Evolutionary conservation across 2,113 vertebrate species (phyloP), one percentile per base, ranked within the genome.

Genomic region (Gila orcuttii): DNA sequence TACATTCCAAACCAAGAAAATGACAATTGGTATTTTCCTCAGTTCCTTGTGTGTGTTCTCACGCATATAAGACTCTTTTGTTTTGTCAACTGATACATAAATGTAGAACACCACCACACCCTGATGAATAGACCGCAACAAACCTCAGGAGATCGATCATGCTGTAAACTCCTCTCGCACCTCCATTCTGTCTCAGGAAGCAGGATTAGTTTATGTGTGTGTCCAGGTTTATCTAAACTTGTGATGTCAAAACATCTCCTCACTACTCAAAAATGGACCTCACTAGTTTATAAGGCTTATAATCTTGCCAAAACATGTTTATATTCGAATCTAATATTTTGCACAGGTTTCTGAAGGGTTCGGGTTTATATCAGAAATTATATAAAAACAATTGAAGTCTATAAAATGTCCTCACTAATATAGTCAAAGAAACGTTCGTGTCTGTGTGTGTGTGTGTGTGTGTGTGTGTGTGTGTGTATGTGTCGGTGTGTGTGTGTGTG

Each of bases 41-140:
- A 75, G 28, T 82, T 74, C 79, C 52, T 74, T 59, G 50, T 82
- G n/a, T 86, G 69, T 81, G 68, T 73, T 71, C 82, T 59, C 82
- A 83, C 82, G 68, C 45, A 83, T 73, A 83, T 83, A 57, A 39
- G 6, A 25, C 6, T 15, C 33, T 36, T 83, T 83, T 83, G 82
- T 73, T 83, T 71, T 73, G 82, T 73, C 52, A 73, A 73, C 68
- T 83, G 82, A 83, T 82, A 82, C 50, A 83, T 7, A 83, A 15
- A 83, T 73, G 64, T 69, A 73, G 21, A 83, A 59, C 82, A 73
- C 6, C 7, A 57, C 82, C 82, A 83, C 82, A 73, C 82, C 82
- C 82, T 42, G 50, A 74, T 83, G 52, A 83, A 83, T 73, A 74
- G 50, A 15, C 50, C 33, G 33, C 66, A 59, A 42, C 31, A 59